Evolutionary conservation across 2,888 invertebrate genomes (phyloP), one percentile per base, ranked within the genome.

Genomic region (Metalampra italica): DNA sequence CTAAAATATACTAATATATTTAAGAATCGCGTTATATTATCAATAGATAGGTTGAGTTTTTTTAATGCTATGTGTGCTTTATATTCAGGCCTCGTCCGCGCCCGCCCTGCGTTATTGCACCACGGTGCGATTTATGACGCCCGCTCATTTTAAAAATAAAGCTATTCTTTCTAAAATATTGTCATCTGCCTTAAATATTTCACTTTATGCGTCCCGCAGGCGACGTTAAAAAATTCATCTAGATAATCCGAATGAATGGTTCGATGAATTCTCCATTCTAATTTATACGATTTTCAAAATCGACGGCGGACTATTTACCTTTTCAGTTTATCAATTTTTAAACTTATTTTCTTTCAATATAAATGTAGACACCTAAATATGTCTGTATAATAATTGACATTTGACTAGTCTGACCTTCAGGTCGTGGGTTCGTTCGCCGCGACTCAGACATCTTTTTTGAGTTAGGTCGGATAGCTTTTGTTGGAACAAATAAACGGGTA

Each of bases 101-200:
- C 22, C 71, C 70, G 57, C 65, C 71, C 71, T 73, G 71, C 76
- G 82, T 85, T 87, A 88, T 88, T 83, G 82, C 84, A 78, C 71
- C 69, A 59, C 62, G 63, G 67, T 69, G 71, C 75, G 78, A 87
- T 86, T 87, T 88, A 86, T 78, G 78, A 74, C 73, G 64, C 67
- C n/a, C 71, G 66, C 79, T 78, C 82, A 75, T 79, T 87, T 86
- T 83, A 79, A 84, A 82, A 85, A 86, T 86, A 83, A 83, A 83
- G 84, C 88, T 79, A 87, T 87, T 87, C 78, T 70, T 78, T 78
- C 76, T 87, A 83, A 89, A 85, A 88, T 87, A 89, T 83, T 82
- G 87, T 87, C 88, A 84, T 86, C 78, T 80, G 76, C 71, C 79
- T 85, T 86, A 85, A 88, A 88, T 83, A 86, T 86, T 87, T 85